Base-by-base conservation (phyloP, 2,797 vertebrate genomes). In the Sebastes ruberrimus region DNA sequence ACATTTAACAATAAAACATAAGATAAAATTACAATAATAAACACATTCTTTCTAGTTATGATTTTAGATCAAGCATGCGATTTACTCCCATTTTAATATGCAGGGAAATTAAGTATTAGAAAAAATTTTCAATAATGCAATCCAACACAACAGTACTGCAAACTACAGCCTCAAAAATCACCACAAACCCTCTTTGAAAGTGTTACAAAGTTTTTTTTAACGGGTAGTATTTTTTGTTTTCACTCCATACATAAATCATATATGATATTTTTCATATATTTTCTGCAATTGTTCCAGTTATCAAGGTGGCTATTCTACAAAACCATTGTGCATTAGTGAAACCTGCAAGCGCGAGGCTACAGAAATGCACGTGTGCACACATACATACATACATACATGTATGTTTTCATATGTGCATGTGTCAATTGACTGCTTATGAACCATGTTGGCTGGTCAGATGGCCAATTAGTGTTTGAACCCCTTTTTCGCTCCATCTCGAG, bases 401-500 rank as follows among this genome's bases (percentile, higher is more conserved):
- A 71, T 71, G 11, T 63, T 71, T 80, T 75, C 68, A 74, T 83
- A 71, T 28, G 67, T 74, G 71, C 62, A 61, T 55, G 78, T 80
- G 76, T 87, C 85, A 80, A 82, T 67, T 87, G 86, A 78, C 62
- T 80, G 74, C 59, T 69, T 65, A 68, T 79, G 84, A 86, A 85
- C 80, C 80, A 81, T 69, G 78, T 60, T 80, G 80, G 76, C 87
- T 74, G 86, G 79, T 93, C 90, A 88, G 85, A 91, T 83, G 80
- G 80, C 75, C 88, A 93, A 92, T 93, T 89, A 92, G 80, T 69
- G 59, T 74, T 63, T 78, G 73, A 89, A 83, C 86, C 76, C 76
- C 56, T 88, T 71, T 71, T 77, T 53, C 49, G 78, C 68, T 78
- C 83, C 7, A 30, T 85, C 62, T 80, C 38, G 18, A 82, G 82